These are phyloP conservation scores for Patiria miniata DNA, from an alignment of 35 echinoderm and acorn worm genomes.

Conservation along the genomic window DNA sequence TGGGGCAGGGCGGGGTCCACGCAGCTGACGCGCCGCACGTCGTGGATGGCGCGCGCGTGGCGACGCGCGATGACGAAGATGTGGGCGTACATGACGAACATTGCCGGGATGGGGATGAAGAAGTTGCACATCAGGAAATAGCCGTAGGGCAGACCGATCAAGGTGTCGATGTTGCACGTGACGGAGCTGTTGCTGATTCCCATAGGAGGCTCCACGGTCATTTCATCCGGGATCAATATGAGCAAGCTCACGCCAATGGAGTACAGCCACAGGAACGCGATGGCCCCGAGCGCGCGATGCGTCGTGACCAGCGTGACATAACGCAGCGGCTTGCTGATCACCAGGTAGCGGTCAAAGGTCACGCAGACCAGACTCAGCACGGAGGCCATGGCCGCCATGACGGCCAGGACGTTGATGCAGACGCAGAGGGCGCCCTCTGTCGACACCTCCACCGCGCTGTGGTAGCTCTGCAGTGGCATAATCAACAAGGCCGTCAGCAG, in stretches of 20 bases:
- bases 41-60: slow-evolving; percentile 1
- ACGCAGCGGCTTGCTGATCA: slow-evolving; percentile 2
- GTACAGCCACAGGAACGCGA: slow-evolving; percentile 16
- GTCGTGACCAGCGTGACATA: neutral
- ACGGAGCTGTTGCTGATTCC: neutral
- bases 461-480: slow-evolving; percentile 37
- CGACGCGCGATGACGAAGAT: slow-evolving; percentile 37
- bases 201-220: neutral
- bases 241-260: slow-evolving; percentile 2
- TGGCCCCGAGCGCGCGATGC: neutral
- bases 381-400: neutral
- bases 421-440: slow-evolving; percentile 17
- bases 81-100: slow-evolving; percentile 27
- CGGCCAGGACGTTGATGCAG: neutral
- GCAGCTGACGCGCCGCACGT: neutral
- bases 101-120: slow-evolving; percentile 26
- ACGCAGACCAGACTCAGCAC: slow-evolving; percentile 9
- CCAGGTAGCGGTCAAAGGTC: slow-evolving; percentile 23
- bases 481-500: slow-evolving; percentile 24
- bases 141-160: slow-evolving; percentile 14
- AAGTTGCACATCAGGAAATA: slow-evolving; percentile 39
- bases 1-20: neutral
- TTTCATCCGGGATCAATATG: neutral
- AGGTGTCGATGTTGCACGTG: neutral
- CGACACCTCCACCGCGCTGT: slow-evolving; percentile 1